Evolutionary conservation across 1,140 invertebrate genomes (phyloP).

Genomic region (Zaprionus capensis): DNA sequence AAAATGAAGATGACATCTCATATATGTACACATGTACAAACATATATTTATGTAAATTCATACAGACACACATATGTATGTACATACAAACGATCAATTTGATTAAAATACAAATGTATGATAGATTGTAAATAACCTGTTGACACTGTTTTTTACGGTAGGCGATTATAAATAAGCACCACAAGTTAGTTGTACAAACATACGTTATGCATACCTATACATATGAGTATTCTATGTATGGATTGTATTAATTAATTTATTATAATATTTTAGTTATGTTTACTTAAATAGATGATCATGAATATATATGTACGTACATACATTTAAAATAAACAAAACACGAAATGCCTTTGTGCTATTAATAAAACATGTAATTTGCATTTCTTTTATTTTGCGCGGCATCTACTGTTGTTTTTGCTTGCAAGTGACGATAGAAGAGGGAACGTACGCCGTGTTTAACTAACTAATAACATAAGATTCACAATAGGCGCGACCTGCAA

Average conservation of each 20-base stretch:
- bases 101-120: neutral
- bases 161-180: neutral
- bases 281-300: neutral
- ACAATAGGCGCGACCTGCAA: neutral
- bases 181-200: neutral
- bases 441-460: neutral
- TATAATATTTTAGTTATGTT: neutral
- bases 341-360: neutral
- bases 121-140: conserved; percentile 16
- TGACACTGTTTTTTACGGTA: neutral
- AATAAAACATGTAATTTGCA: neutral
- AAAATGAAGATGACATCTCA: too few relatives aligned
- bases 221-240: neutral
- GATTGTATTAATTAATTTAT: neutral
- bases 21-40: too few relatives aligned
- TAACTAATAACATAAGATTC: neutral
- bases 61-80: neutral
- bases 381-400: neutral
- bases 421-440: neutral
- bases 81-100: neutral
- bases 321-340: neutral
- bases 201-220: neutral
- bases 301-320: neutral
- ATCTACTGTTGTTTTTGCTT: neutral
- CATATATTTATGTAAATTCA: neutral